Conservation (phyloP, 2,888 invertebrate genomes). For the Poecilobothrus nobilitatus region DNA sequence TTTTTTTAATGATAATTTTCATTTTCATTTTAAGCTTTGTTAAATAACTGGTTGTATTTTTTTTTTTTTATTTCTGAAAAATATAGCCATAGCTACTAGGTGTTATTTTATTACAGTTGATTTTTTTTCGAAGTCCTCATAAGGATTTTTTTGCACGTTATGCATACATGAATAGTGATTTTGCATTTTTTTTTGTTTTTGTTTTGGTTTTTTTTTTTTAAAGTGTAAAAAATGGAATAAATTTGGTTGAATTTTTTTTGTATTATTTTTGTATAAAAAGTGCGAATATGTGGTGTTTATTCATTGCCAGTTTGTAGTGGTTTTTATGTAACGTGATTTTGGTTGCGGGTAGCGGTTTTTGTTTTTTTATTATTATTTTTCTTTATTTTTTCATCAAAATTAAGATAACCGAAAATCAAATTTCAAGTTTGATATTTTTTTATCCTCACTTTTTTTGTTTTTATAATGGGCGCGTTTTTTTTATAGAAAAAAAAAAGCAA, state of each 20-base stretch:
- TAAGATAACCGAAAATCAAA: slow-evolving; percentile 1
- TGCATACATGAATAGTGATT: slow-evolving; percentile 11
- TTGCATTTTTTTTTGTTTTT: not conserved
- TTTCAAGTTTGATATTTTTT: not conserved
- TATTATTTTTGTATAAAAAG: slow-evolving; percentile 5
- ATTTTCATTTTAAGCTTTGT: too few relatives aligned
- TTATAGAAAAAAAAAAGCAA: too few relatives aligned
- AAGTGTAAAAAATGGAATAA: slow-evolving; percentile 10
- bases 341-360: slow-evolving; percentile 2
- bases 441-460: too few relatives aligned
- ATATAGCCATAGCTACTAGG: too few relatives aligned
- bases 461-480: too few relatives aligned
- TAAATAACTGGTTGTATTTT: not conserved
- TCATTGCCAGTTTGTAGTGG: slow-evolving; percentile 24
- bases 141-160: not conserved
- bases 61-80: not conserved
- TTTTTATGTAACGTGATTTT: slow-evolving; percentile 19
- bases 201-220: slow-evolving; percentile 17
- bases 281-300: slow-evolving; percentile 15
- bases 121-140: not conserved
- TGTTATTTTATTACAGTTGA: too few relatives aligned
- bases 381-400: not conserved
- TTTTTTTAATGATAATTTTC: not conserved
- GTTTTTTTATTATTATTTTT: not conserved
- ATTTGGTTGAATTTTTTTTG: slow-evolving; percentile 14